Evolutionary conservation across 2,888 invertebrate species (phyloP), one percentile per base, ranked within the genome.

Genomic region (Napeogenes sylphis): DNA sequence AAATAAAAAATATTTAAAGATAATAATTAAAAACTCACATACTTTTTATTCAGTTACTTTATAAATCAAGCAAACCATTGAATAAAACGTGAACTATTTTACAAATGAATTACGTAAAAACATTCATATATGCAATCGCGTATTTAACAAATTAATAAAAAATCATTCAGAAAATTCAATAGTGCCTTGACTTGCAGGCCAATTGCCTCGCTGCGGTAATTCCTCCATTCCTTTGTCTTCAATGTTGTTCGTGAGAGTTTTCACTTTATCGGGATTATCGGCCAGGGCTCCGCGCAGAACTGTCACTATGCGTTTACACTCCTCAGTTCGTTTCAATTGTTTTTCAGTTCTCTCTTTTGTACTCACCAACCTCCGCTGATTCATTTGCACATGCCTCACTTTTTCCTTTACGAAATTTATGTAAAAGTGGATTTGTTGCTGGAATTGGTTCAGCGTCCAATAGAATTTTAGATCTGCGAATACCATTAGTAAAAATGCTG

Each of bases 401-500:
- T 87, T 89, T 38, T 76, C 79, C 65, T 73, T 79, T 2, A 87
- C 75, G 33, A 79, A 65, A 62, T 80, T 79, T 45, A 86, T 75
- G 58, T 80, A 83, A 63, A 79, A 75, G 58, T 84, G 79, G 4
- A 87, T 76, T 58, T 84, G 79, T 10, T 71, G 70, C 54, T 84
- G 82, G 14, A 85, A 77, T 14, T 70, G 72, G 58, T 87, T 85
- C 35, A 85, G 45, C 3, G 83, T 75, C 83, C 85, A 86, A 68
- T 78, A 85, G 69, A 88, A 87, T 45, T 75, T 79, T 21, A 87
- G 66, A 65, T 90, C 89, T 33, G 73, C 71, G 21, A 87, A 62
- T 32, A 87, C 65, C 58, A 81, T 73, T 2, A 87, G 32, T 6
- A 87, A 12, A 51, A 87, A 80, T 14, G 76, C 73, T 1, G 65